Evolutionary conservation across 2,113 vertebrate species (phyloP).

Genomic region (Strix aluco): DNA sequence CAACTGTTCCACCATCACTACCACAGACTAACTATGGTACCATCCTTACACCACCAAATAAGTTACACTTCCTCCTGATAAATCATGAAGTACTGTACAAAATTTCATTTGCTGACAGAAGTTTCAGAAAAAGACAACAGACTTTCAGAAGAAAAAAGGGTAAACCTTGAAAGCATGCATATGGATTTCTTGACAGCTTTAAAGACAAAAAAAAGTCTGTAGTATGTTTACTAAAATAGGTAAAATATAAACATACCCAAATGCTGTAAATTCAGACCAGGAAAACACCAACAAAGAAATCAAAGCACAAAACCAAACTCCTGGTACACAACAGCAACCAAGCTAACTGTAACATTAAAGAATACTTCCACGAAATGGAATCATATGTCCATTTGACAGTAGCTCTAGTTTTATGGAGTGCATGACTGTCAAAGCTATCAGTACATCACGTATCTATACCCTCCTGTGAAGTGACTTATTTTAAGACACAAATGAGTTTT

Average conservation of each 20-base stretch:
- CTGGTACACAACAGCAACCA: not conserved
- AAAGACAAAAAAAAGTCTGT: not conserved
- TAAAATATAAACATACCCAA: not conserved
- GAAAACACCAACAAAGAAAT: not conserved
- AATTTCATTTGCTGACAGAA: not conserved
- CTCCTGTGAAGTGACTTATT: constrained; percentile 5
- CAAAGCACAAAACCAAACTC: not conserved
- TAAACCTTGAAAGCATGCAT: not conserved
- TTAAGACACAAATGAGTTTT: not conserved
- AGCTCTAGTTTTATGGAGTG: not conserved
- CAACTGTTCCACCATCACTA: not conserved
- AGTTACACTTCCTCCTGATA: too few species aligned
- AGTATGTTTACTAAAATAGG: not conserved
- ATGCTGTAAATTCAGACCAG: not conserved
- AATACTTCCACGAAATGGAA: not conserved
- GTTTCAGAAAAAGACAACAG: not conserved
- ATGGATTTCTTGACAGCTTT: not conserved
- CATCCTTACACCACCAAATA: not conserved
- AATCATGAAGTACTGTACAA: not conserved
- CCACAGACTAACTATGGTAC: not conserved
- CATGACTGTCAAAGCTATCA: not conserved
- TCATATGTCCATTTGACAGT: not conserved
- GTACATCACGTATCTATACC: not conserved
- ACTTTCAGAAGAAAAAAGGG: not conserved
- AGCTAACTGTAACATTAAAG: not conserved